These are phyloP conservation scores for Odontomachus brunneus DNA, from an alignment of 1,140 invertebrate species.

Conservation along the genomic window DNA sequence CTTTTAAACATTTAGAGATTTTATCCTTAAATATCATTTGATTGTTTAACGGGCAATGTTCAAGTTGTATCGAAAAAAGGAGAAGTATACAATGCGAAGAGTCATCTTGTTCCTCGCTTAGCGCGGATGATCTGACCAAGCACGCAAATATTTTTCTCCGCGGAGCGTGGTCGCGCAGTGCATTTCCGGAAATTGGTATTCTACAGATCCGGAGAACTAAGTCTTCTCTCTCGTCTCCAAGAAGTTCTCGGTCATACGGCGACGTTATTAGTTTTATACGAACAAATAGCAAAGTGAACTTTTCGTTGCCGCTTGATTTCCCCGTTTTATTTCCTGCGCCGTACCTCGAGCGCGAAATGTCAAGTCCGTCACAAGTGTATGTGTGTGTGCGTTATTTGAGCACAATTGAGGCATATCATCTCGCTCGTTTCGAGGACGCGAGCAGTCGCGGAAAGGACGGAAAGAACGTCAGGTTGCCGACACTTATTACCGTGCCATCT, in stretches of 20 bases:
- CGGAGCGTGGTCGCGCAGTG: neutral
- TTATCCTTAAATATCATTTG: no score
- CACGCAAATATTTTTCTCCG: neutral
- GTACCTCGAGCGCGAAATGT: slow-evolving; percentile 20
- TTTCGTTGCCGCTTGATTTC: neutral
- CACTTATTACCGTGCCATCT: neutral
- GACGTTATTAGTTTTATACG: neutral
- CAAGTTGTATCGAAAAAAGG: no score
- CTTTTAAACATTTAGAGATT: no score
- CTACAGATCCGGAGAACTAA: neutral
- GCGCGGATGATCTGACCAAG: neutral
- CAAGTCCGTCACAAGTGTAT: neutral
- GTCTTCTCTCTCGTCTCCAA: neutral
- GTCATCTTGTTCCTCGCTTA: neutral
- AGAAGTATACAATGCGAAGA: neutral
- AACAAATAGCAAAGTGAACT: slow-evolving; percentile 4
- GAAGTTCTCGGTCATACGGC: neutral
- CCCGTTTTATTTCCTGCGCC: neutral
- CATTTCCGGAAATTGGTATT: neutral
- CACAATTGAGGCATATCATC: neutral
- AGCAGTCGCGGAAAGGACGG: slow-evolving; percentile 2
- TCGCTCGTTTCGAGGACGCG: neutral
- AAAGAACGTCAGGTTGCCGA: neutral
- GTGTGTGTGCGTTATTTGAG: neutral
- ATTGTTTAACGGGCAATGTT: neutral